phyloP scores from a whole-genome alignment of 2,113 vertebrate species.

The Ranitomeya variabilis region DNA sequence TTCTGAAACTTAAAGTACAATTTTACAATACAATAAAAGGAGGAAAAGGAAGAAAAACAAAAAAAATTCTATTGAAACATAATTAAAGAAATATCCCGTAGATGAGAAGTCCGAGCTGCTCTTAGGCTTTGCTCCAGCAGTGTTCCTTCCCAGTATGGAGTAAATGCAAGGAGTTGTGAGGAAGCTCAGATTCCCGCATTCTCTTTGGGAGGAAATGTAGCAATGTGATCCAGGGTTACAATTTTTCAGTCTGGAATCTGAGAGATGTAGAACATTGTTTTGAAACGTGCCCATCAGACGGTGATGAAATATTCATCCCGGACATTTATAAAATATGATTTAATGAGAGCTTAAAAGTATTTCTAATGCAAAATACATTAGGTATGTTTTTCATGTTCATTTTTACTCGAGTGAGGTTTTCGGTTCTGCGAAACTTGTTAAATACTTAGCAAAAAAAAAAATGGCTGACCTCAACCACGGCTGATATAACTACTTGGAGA shows the following conservation, averaged over 20 bases:
- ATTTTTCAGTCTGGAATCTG: slow-evolving; percentile 1
- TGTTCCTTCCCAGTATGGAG: not conserved
- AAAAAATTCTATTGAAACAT: too few species aligned
- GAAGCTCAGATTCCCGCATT: not conserved
- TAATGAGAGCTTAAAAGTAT: slow-evolving; percentile 60
- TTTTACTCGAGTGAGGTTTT: slow-evolving; percentile 50
- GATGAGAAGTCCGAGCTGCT: too few species aligned
- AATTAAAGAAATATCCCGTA: too few species aligned
- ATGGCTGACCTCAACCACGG: not conserved
- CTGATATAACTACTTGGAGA: not conserved
- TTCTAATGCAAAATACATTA: slow-evolving; percentile 61
- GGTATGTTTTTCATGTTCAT: slow-evolving; percentile 58
- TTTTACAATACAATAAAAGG: not conserved
- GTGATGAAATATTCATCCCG: slow-evolving; percentile 59
- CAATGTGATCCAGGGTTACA: not conserved
- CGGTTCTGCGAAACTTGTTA: slow-evolving; percentile 45
- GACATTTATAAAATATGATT: slow-evolving; percentile 61
- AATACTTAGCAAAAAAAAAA: slow-evolving; percentile 38
- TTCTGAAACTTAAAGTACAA: not conserved
- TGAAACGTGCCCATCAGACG: slow-evolving; percentile 56
- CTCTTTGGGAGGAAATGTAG: not conserved
- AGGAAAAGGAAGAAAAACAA: too few species aligned
- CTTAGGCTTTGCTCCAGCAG: too few species aligned
- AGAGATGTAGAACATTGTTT: slow-evolving; percentile 39
- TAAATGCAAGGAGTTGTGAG: not conserved